Base-by-base conservation (phyloP, 2,888 invertebrate genomes). In the Eristalinus aeneus region DNA sequence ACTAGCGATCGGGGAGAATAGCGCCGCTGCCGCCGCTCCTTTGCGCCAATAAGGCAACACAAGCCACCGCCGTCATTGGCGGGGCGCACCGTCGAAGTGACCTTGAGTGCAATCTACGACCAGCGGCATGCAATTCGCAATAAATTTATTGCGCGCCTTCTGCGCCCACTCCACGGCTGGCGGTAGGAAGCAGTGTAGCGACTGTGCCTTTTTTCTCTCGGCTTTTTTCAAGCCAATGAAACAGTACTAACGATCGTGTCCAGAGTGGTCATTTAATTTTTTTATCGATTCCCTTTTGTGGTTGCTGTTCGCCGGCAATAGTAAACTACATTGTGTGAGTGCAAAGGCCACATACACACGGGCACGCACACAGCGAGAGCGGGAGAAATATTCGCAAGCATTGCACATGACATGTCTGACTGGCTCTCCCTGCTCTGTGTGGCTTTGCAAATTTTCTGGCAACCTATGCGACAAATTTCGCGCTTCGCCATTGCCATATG, bases 81-180 rank as follows among this genome's bases (percentile, higher is more conserved):
- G 56, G 76, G 64, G 68, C 76, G 64, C 39, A 39, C 58, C 68
- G 64, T 54, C 64, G 32, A 23, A 69, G 65, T 81, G 85, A 85
- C 85, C 85, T 85, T 85, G 85, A 69, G 68, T 85, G 84, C 84
- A 84, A 80, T 84, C 61, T 79, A 54, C 61, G 39, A 46, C 53
- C 46, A 56, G 53, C 54, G 72, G 72, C 63, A 85, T 76, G 84
- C 85, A 85, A 77, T 60, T 85, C 58, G 73, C 58, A 73, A 81
- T 53, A 68, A 76, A 74, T 64, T 71, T 61, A 80, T 63, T 84
- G 84, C 84, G 68, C 68, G 75, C 71, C 75, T 61, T 64, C 65
- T 46, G 53, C 69, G 36, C 80, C 64, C 75, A 81, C 69, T 53
- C 63, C 53, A 36, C 34, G 65, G 53, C 53, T 36, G 20, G 39